Evolutionary conservation across 2,113 vertebrate genomes (phyloP).

Genomic region (Tyto alba): DNA sequence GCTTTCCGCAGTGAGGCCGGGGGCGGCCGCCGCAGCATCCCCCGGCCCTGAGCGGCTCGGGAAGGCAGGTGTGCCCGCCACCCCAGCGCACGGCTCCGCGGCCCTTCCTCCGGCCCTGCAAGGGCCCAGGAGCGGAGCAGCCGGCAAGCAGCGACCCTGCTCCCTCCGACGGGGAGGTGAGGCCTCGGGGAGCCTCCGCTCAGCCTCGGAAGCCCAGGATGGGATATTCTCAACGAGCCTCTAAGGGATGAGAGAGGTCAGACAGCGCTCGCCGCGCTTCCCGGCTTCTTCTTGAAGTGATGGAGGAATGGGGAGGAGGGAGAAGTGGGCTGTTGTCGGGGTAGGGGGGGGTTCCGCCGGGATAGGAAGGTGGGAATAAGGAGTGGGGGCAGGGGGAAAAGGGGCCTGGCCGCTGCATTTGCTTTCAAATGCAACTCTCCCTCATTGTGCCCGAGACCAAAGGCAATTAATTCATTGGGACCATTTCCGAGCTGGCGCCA

Average conservation of each 20-base stretch:
- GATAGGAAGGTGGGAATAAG: constrained; percentile 8
- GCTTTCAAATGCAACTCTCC: constrained; percentile 77
- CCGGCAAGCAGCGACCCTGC: not conserved
- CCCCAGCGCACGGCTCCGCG: not conserved
- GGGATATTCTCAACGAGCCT: not conserved
- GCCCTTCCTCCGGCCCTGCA: not conserved
- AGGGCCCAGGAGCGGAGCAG: not conserved
- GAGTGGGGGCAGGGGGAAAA: constrained; percentile 29
- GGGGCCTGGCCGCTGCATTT: constrained; percentile 33
- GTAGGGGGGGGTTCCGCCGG: not conserved
- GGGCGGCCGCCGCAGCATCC: not conserved
- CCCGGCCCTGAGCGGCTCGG: not conserved
- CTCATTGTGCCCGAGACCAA: constrained; percentile 68
- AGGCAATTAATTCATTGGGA: constrained; percentile 76
- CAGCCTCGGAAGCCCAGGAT: not conserved
- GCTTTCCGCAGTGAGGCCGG: not conserved
- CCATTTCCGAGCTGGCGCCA: constrained; percentile 82
- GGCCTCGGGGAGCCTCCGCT: not conserved
- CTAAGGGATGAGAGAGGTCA: not conserved
- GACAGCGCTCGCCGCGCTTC: not conserved
- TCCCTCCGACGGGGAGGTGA: not conserved
- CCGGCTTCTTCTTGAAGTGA: constrained; percentile 12
- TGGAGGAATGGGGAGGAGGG: not conserved
- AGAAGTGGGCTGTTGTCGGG: not conserved
- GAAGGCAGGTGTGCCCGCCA: not conserved